phyloP scores from a whole-genome alignment of 2,888 invertebrate species.

The Lepidocyrtoides sp. region DNA sequence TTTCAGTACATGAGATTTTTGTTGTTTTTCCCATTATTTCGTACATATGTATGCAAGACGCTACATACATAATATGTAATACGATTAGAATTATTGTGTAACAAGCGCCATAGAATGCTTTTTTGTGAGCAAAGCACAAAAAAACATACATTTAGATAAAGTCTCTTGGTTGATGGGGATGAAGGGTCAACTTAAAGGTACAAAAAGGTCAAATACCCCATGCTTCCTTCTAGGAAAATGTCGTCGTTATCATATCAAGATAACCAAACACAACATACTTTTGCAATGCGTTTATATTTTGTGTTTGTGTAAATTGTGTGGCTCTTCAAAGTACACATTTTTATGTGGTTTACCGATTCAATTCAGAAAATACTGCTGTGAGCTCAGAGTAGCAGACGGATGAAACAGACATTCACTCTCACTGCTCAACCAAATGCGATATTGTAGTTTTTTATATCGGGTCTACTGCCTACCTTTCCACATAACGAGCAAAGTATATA shows the following conservation, averaged over 20 bases:
- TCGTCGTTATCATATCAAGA: not conserved
- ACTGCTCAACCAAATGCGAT: not conserved
- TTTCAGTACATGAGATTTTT: constrained; percentile 20
- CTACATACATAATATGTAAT: not conserved
- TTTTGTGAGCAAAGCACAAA: not conserved
- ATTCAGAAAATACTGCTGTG: constrained; percentile 15
- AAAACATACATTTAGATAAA: not conserved
- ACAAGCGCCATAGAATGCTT: constrained; percentile 15
- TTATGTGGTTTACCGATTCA: constrained; percentile 17
- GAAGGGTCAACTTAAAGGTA: constrained; percentile 67
- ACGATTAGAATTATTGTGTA: constrained; percentile 72
- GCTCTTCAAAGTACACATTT: not conserved
- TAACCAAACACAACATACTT: not conserved
- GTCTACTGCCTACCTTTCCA: constrained; percentile 13
- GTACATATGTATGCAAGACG: not conserved
- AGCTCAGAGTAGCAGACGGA: not conserved
- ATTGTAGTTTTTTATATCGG: not conserved
- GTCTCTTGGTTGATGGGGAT: not conserved
- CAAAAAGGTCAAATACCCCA: constrained; percentile 81
- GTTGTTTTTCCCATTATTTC: not conserved
- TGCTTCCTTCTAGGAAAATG: not conserved
- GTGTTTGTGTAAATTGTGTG: not conserved
- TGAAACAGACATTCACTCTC: constrained; percentile 1
- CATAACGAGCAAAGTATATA: not conserved
- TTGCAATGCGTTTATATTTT: not conserved